Conservation (phyloP, 2,797 vertebrate species). For the Pseudotriccus pelzelni region DNA sequence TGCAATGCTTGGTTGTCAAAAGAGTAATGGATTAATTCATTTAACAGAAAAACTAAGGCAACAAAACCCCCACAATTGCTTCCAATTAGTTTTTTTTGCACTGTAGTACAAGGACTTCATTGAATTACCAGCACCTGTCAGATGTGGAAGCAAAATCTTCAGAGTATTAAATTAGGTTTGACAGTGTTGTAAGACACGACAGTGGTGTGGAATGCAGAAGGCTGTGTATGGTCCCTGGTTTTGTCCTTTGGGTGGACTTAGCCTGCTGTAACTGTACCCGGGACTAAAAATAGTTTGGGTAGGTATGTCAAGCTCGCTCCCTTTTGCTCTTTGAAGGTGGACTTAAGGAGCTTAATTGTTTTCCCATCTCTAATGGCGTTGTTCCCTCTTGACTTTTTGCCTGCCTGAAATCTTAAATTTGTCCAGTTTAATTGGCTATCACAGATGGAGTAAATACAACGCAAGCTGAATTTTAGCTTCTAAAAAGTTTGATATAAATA, state of each 20-base stretch:
- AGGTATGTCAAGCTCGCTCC: background rate
- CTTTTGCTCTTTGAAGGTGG: background rate
- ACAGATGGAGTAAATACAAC: background rate
- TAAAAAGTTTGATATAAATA: background rate
- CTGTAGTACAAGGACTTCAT: background rate
- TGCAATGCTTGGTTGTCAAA: background rate
- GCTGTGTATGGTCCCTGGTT: background rate
- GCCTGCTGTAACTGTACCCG: background rate
- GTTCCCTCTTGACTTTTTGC: background rate
- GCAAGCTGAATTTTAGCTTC: background rate
- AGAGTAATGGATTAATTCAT: background rate
- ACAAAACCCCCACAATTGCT: background rate
- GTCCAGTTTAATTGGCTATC: background rate
- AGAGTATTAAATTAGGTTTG: background rate
- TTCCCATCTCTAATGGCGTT: background rate
- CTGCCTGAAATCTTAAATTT: background rate
- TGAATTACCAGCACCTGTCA: background rate
- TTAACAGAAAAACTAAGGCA: background rate
- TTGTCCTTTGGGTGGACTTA: conserved; percentile 2
- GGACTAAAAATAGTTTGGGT: conserved; percentile 34
- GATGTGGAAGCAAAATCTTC: background rate
- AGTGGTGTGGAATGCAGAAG: background rate
- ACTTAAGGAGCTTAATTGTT: conserved; percentile 1
- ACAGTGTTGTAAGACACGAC: background rate
- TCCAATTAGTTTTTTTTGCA: background rate